Evolutionary conservation across 2,888 invertebrate species (phyloP), one percentile per base, ranked within the genome.

Genomic region (Campopleginae sp.): DNA sequence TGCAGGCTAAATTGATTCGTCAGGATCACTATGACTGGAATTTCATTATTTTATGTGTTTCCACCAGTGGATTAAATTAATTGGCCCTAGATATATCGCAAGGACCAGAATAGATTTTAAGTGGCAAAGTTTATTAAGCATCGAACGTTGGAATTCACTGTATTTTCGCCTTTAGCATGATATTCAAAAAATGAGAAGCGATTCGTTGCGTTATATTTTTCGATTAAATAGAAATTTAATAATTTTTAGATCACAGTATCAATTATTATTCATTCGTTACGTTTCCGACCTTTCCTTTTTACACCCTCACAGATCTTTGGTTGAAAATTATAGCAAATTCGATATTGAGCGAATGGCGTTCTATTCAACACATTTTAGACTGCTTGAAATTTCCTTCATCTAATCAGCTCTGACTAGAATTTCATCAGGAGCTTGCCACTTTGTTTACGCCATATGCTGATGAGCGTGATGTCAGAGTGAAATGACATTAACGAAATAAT

Each of bases 401-500:
- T 27, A 10, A 74, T 74, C 58, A 61, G 31, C 19, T 46, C n/a
- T 31, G 42, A 42, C 2, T 51, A 42, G 10, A 66, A 51, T 31
- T 27, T 42, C n/a, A 4, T 17, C 42, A 31, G 38, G 27, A 58
- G 23, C 46, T 10, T 10, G 31, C 17, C n/a, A 61, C 44, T 44
- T 23, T 75, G 74, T 23, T 61, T 46, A 27, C 38, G 23, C 44
- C 31, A 61, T 23, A 76, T 38, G 65, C 27, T 46, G 48, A 77
- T 42, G 76, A 66, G 38, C 38, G 27, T 46, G 27, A 61, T 46
- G 31, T 19, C 51, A 51, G 51, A 77, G 44, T 38, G 38, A 72
- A 71, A 80, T 72, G 38, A 80, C 38, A 65, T 80, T 80, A 63
- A 33, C 48, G 48, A 61, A 72, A 80, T 80, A 80, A 80, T 65